Base-by-base conservation (phyloP, 2,888 invertebrate species). In the Bugula neritina region DNA sequence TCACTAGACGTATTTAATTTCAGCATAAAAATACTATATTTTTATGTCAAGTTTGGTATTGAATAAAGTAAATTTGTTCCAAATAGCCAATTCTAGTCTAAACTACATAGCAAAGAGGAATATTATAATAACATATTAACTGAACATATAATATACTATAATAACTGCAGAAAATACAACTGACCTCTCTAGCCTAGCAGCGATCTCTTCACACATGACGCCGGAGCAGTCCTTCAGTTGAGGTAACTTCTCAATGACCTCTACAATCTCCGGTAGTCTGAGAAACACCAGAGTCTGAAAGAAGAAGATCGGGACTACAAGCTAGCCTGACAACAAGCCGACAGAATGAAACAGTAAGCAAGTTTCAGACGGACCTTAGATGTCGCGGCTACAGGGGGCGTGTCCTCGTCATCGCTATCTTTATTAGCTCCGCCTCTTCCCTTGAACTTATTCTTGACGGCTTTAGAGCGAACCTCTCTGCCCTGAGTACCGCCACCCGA, bases 381-480 rank as follows among this genome's bases (percentile, higher is more conserved):
- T n/a, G n/a, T n/a, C n/a, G n/a, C n/a, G n/a, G n/a, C n/a, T n/a
- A n/a, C n/a, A n/a, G 63, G 27, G 31, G 63, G 63, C 31, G 63
- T 63, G 63, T 89, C 89, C 1, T 90, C 90, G 74, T 90, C 90
- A 29, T 88, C 89, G 77, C 89, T 89, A 71, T 88, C 88, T 58
- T 87, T 87, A 23, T 72, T 75, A 10, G 74, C 69, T 1, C 73
- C 54, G 1, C 71, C 55, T 23, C 77, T 86, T 85, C 79, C 87
- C 75, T 77, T 82, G 74, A 81, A 77, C 75, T 87, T 87, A 85
- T 94, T 96, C 81, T 96, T 96, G 0, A 91, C 91, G 1, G 94
- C 91, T 82, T 93, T 95, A 0, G 93, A 95, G 87, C 94, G 96
- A 0, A 94, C 94, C 87, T 97, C 96, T 54, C 96, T 87, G 0